These are phyloP conservation scores for Pseudonaja textilis DNA, from an alignment of 2,113 vertebrate species.

Conservation along the genomic window DNA sequence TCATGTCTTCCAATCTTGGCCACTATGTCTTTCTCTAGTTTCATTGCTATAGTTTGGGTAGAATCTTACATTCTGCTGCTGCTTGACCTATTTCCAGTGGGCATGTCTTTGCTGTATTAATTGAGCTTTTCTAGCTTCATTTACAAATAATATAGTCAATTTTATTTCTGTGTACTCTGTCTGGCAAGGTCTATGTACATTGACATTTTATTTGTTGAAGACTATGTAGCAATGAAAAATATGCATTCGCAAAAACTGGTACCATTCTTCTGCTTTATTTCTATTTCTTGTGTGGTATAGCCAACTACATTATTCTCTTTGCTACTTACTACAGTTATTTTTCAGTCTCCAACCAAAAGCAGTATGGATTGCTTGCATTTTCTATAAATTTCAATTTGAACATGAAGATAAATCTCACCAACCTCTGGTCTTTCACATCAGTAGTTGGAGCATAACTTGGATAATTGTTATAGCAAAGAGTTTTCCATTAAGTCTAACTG, in stretches of 20 bases:
- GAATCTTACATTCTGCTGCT: background rate
- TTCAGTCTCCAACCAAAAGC: background rate
- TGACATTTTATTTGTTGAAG: background rate
- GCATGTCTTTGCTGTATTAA: background rate
- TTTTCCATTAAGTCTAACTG: background rate
- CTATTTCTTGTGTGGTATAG: background rate
- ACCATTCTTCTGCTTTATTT: background rate
- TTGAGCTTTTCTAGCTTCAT: background rate
- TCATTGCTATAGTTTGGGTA: background rate
- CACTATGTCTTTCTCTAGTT: background rate
- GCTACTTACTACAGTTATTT: background rate
- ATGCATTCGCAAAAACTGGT: background rate
- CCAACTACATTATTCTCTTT: background rate
- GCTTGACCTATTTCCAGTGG: background rate
- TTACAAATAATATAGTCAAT: background rate
- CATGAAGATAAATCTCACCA: background rate
- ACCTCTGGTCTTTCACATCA: background rate
- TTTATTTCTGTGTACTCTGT: background rate
- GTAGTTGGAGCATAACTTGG: background rate
- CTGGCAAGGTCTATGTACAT: background rate
- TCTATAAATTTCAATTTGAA: background rate
- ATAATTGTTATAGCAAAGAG: background rate
- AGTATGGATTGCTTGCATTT: background rate
- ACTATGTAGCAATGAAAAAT: background rate
- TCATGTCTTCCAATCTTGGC: background rate